Evolutionary conservation across 2,888 invertebrate genomes (phyloP).

Genomic region (Mesorhabditis belari): DNA sequence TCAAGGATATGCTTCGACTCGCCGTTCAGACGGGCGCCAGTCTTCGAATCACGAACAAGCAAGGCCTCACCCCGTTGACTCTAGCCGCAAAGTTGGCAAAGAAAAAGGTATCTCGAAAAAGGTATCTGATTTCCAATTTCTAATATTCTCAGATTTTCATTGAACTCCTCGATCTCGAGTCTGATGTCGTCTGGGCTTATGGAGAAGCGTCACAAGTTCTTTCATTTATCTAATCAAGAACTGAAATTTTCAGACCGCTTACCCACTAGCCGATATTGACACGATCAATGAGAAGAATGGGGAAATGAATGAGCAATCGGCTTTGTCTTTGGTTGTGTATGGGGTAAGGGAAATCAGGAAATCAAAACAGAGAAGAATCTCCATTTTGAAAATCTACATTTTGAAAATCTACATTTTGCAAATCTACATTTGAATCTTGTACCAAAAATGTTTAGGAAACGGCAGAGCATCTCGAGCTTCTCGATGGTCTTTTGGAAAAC

Average conservation of each 20-base stretch:
- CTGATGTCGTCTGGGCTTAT: conserved; percentile 95
- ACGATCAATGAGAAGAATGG: conserved; percentile 86
- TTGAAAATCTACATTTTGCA: no score
- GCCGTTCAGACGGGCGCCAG: conserved; percentile 86
- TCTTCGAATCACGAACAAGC: conserved; percentile 75
- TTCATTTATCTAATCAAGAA: conserved; percentile 1
- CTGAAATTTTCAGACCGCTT: conserved; percentile 61
- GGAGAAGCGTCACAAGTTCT: conserved; percentile 63
- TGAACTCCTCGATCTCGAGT: conserved; percentile 87
- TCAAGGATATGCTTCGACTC: conserved; percentile 81
- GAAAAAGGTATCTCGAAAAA: conserved; percentile 63
- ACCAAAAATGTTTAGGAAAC: conserved; percentile 67
- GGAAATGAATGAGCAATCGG: conserved; percentile 85
- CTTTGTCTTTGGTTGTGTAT: conserved; percentile 87
- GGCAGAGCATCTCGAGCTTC: conserved; percentile 83
- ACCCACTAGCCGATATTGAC: conserved; percentile 86
- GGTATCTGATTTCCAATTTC: conserved; percentile 5
- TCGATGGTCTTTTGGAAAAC: conserved; percentile 90
- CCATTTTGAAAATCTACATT: no score
- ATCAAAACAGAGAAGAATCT: background rate
- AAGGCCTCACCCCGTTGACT: conserved; percentile 82
- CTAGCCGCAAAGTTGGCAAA: conserved; percentile 84
- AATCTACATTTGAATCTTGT: background rate
- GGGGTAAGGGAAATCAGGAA: conserved; percentile 62
- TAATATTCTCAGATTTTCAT: conserved; percentile 94